Conservation (phyloP, 1,140 invertebrate genomes). For the Piezodorus guildinii region DNA sequence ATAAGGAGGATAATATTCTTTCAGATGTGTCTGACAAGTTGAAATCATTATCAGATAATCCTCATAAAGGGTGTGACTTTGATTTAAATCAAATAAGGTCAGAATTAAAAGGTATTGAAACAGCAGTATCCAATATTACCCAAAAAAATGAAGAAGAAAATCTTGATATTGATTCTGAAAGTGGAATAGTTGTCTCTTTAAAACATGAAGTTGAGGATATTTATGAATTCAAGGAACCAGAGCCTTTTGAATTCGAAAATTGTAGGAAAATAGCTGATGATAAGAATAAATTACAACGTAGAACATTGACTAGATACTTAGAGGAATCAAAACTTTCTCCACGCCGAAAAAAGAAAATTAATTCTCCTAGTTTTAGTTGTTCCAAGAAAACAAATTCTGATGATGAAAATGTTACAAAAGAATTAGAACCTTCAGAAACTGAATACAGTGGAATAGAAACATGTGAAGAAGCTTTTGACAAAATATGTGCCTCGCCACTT, state of each 20-base stretch:
- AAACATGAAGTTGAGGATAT: slow-evolving; percentile 45
- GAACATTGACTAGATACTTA: not conserved
- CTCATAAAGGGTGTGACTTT: slow-evolving; percentile 56
- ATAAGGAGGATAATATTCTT: not conserved
- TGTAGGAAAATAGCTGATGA: slow-evolving; percentile 22
- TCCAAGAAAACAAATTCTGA: not conserved
- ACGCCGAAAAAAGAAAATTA: slow-evolving; percentile 2
- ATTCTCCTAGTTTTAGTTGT: not conserved
- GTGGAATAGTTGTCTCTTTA: not conserved
- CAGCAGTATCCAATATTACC: slow-evolving; percentile 39
- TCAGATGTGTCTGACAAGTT: slow-evolving; percentile 19
- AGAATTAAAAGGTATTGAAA: slow-evolving; percentile 66
- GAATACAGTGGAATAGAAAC: slow-evolving; percentile 17
- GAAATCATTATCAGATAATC: slow-evolving; percentile 19
- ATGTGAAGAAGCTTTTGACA: slow-evolving; percentile 23
- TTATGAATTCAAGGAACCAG: slow-evolving; percentile 71
- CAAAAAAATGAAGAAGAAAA: slow-evolving; percentile 21
- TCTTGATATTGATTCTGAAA: not conserved
- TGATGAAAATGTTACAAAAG: not conserved
- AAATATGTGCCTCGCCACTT: slow-evolving; percentile 20
- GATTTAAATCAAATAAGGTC: slow-evolving; percentile 73
- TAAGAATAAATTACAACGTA: slow-evolving; percentile 8
- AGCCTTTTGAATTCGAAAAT: slow-evolving; percentile 26
- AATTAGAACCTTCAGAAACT: not conserved
- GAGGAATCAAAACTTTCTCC: slow-evolving; percentile 11